Base-by-base conservation (phyloP, 2,888 invertebrate genomes). In the Callinectes sapidus region DNA sequence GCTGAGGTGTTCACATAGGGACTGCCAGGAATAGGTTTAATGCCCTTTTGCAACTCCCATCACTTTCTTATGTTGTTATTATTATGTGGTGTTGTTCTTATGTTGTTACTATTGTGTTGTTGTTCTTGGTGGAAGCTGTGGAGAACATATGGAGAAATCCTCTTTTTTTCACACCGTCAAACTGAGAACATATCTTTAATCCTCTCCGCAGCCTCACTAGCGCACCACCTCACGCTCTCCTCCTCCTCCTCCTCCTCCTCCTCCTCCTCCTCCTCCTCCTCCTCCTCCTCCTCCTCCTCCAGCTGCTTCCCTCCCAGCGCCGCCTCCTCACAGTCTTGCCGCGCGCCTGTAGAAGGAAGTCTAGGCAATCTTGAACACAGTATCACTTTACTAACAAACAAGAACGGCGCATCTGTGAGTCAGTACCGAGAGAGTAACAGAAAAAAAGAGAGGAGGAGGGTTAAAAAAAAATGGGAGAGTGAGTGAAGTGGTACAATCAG, bases 401-500 rank as follows among this genome's bases (percentile, higher is more conserved):
- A 81, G 81, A 81, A 35, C 81, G 32, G 14, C 35, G 81, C 81
- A n/a, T 81, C 81, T 81, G 81, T 81, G 81, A 81, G 81, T 81
- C 81, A 81, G 81, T 81, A 35, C 81, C 81, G 81, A 35, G 81
- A 81, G 81, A 35, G 71, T 18, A n/a, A 8, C 18, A 71, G 71
- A 23, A 71, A 71, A 71, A 71, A 71, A 28, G n/a, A n/a, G n/a
- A n/a, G n/a, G n/a, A n/a, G 5, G n/a, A 71, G 71, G 28, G 71
- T 28, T 2, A 1, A 81, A 35, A 81, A 81, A 81, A 81, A 16
- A 32, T 35, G 14, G 81, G 81, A 32, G 81, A 81, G 81, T 81
- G 81, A 81, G 81, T 81, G 81, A 81, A 81, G 81, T 81, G 81
- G 81, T 81, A 81, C 81, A 81, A 81, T 81, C 81, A 81, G 81